Percentiles rank a stretch among this genome's conserved stretches.
Evolutionary conservation across 2,797 vertebrate species (phyloP).

Genomic region (Antrozous pallidus): DNA sequence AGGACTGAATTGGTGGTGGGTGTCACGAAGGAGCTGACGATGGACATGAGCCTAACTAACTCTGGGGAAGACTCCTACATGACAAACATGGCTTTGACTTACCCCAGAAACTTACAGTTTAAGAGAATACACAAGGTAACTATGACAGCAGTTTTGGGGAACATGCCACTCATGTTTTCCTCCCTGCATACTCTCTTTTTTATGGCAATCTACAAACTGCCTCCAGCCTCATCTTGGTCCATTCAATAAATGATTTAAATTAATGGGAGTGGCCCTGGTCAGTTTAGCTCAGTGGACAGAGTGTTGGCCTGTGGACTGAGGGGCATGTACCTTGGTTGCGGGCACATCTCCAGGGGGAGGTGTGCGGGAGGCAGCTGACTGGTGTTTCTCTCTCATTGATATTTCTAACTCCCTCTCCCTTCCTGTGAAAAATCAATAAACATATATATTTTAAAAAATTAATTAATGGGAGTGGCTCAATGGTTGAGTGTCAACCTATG

Average conservation of each 20-base stretch:
- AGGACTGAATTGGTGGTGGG: slow-evolving; percentile 78
- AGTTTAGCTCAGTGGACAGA: no score
- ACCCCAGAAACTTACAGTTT: slow-evolving; percentile 78
- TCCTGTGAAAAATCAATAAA: no score
- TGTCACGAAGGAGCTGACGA: slow-evolving; percentile 72
- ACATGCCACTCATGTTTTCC: not conserved
- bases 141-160: not conserved
- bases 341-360: no score
- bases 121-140: slow-evolving; percentile 76
- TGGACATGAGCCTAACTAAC: slow-evolving; percentile 77
- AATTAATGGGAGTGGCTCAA: not conserved
- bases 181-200: not conserved
- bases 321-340: no score
- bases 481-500: no score
- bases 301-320: no score
- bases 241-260: not conserved
- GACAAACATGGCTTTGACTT: slow-evolving; percentile 80
- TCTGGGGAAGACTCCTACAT: slow-evolving; percentile 77
- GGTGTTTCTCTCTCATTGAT: no score
- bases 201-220: not conserved
- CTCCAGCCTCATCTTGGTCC: not conserved
- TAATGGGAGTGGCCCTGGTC: not conserved
- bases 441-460: no score
- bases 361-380: no score
- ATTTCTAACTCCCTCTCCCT: no score